Conservation (phyloP, 2,113 vertebrate species). For the Saguinus imperator region DNA sequence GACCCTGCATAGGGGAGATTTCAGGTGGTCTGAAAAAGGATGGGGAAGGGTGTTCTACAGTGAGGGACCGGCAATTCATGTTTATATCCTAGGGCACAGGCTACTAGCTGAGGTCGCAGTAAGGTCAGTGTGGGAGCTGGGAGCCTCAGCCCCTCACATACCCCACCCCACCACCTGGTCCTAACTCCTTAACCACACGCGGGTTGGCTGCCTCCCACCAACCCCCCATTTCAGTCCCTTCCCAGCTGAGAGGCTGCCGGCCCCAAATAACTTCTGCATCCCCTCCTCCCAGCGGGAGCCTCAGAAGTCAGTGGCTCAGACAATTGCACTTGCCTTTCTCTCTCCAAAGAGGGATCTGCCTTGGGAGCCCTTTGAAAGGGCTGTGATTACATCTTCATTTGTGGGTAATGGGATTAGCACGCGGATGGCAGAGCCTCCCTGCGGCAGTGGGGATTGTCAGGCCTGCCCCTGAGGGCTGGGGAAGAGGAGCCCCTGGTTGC, state of each 20-base stretch:
- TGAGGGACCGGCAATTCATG: too few relatives aligned
- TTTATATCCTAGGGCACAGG: too few relatives aligned
- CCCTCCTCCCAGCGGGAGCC: constrained; percentile 75
- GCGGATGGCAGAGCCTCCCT: constrained; percentile 83
- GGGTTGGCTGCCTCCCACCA: not conserved
- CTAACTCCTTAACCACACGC: rapidly evolving
- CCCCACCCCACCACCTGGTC: rapidly evolving
- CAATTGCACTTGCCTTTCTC: constrained; percentile 82
- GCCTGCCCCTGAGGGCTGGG: constrained; percentile 81
- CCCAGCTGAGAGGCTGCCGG: not conserved
- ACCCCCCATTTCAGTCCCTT: too few relatives aligned
- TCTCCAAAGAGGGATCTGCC: constrained; percentile 83
- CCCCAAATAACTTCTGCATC: constrained; percentile 49
- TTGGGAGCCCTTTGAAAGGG: constrained; percentile 86
- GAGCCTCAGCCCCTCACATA: not conserved
- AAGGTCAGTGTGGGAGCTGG: not conserved
- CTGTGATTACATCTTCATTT: constrained; percentile 92
- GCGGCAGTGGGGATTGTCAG: constrained; percentile 84
- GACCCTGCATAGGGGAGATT: too few relatives aligned
- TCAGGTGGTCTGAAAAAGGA: rapidly evolving
- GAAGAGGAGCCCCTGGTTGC: constrained; percentile 72
- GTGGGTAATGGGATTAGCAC: constrained; percentile 92
- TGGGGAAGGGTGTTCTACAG: not conserved
- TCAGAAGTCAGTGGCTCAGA: constrained; percentile 82
- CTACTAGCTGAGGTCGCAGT: rapidly evolving